Base-by-base conservation (phyloP, 2,797 vertebrate genomes). In the Decapterus maruadsi region DNA sequence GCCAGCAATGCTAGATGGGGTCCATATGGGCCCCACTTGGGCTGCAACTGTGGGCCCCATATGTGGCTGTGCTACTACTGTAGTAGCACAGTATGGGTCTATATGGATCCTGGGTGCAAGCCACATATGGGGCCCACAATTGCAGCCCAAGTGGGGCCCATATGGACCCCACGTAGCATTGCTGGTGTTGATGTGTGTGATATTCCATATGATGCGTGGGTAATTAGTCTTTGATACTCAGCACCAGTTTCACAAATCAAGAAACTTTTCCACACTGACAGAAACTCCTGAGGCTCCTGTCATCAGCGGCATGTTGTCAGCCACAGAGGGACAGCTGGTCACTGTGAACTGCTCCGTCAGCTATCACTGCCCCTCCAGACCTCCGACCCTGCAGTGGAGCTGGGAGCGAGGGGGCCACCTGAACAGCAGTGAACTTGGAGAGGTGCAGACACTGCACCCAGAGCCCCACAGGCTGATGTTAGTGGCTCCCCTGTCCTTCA, bases 291-390 rank as follows among this genome's bases (percentile, higher is more conserved):
- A 89, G 61, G 80, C 81, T 45, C 95, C 95, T 0, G 76, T 90
- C 66, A 87, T 96, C 84, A 93, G 83, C 2, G 90, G 91, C 40
- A 72, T 77, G 14, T 56, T 83, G 29, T 80, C 87, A 5, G 90
- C 92, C 70, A 92, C 79, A 16, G 94, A 95, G 29, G 95, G 95
- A 4, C 90, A 95, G 80, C 38, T 60, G 66, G 92, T 95, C 62
- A 85, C 87, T 51, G 66, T 96, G 67, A 96, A 95, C 87, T 96
- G 96, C 84, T 94, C 94, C 0, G 84, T 91, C 60, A 76, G 63
- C 13, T 91, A 91, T 74, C 83, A 74, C 79, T 96, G 96, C 82
- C 95, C 94, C 31, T 87, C 90, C 57, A 56, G 60, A 10, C 93
- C 93, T 1, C 95, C 95, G 0, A 53, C 17, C 36, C 77, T 96